Base-by-base conservation (phyloP, 2,888 invertebrate species). In the Caenorhabditis uteleia region DNA sequence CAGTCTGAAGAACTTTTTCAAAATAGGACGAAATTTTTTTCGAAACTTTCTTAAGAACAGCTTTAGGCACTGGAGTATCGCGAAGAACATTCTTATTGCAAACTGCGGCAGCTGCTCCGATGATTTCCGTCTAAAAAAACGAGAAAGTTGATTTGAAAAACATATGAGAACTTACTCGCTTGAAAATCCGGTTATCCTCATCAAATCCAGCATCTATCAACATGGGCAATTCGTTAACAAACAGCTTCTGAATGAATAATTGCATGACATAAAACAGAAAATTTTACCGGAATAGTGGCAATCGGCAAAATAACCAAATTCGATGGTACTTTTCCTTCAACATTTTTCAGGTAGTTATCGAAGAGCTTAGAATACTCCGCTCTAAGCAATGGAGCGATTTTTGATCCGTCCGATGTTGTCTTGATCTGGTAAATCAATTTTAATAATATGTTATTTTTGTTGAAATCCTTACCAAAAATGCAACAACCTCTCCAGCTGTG, bases 171-270 rank as follows among this genome's bases (percentile, higher is more conserved):
- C 40, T 40, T 14, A 74, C 74, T 49, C 72, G 54, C 23, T 70
- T 64, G 55, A 70, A 75, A 43, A 75, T 68, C 10, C 75, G 50
- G 36, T 65, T 54, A 29, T 65, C 38, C 36, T 73, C 75, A 43
- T 73, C 57, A 49, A 75, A 75, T 29, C 68, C 70, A 18, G 57
- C 44, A 33, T 73, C 56, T 10, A 70, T 20, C 20, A 75, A 51
- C 47, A 49, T 60, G 21, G 40, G 36, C 16, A 70, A 38, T 16
- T 73, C 67, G 29, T 51, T 58, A 23, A 66, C 56, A 43, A 75
- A 75, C 6, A 61, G 46, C 10, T 23, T 36, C 67, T 70, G 50
- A 18, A 64, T 42, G 36, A 20, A 25, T 4, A 38, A 33, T 31
- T 27, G 12, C 3, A 33, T 23, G 18, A 43, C 10, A 27, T 29